Evolutionary conservation across 2,113 vertebrate genomes (phyloP).

Genomic region (Paracyprichromis sp.): DNA sequence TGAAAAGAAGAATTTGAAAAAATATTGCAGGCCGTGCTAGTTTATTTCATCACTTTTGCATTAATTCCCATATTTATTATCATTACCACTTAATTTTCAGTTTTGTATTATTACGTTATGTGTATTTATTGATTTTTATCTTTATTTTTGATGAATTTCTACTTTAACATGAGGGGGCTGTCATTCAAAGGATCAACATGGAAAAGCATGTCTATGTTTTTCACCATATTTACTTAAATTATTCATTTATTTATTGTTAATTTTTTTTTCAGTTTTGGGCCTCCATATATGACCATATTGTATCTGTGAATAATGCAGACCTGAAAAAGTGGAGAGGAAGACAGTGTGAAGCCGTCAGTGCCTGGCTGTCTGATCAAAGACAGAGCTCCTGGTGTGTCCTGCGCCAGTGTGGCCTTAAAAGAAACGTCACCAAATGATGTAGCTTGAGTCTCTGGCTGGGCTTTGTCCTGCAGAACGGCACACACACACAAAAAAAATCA

Average conservation of each 20-base stretch:
- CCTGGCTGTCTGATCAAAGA: constrained; percentile 61
- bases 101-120: not conserved
- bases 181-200: not conserved
- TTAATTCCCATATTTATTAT: not conserved
- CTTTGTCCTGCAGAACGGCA: constrained; percentile 67
- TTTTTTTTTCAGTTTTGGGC: not conserved
- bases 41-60: not conserved
- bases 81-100: not conserved
- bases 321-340: constrained; percentile 72
- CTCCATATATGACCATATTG: not conserved
- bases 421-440: constrained; percentile 62
- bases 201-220: not conserved
- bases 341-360: constrained; percentile 68
- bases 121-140: not conserved
- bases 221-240: not conserved
- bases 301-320: not conserved
- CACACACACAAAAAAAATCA: not conserved
- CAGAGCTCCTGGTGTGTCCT: constrained; percentile 56
- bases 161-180: not conserved
- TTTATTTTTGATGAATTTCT: not conserved
- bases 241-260: not conserved
- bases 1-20: not conserved
- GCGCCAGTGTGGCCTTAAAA: constrained; percentile 65
- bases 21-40: not conserved
- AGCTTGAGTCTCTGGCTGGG: constrained; percentile 72